Evolutionary conservation across 2,113 vertebrate genomes (phyloP), one percentile per base, ranked within the genome.

Genomic region (Corvus moneduloides): DNA sequence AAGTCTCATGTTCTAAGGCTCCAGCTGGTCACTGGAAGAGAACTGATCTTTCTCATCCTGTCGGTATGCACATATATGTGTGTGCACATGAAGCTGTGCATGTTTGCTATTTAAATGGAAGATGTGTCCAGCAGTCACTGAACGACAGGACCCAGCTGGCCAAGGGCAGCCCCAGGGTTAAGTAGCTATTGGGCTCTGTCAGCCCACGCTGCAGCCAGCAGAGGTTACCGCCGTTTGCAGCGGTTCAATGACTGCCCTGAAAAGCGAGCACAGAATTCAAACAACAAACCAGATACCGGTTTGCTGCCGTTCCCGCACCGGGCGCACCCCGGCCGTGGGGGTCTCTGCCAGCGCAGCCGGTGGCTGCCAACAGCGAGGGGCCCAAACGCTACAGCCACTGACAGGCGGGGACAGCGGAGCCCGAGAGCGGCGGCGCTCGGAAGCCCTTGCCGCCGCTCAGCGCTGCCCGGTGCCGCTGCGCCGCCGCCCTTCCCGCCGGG

Each of bases 111-210:
- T 43, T 7, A 21, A 68, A 68, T 0, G 9, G 16, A 24, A 43
- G 28, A 8, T 2, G 52, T 2, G 13, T 4, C 39, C 75, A 17
- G 17, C 26, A 44, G 46, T 2, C 55, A 22, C 51, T 15, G 13
- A 23, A 21, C 2, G 16, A 2, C 74, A n/a, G 62, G 9, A 24
- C 8, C 4, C 44, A 11, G 68, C 32, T 0, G 77, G 63, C 39
- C 49, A 54, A 27, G 58, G 11, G n/a, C 67, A 24, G 43, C 32
- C 56, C 4, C 12, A 7, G 21, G 5, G 30, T 12, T 7, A 16
- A 51, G 55, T 0, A 13, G n/a, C 19, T 43, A 1, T 0, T 0
- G 4, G 41, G 5, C 46, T 37, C 46, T 1, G 33, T 22, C 20
- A 82, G 46, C 51, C 27, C 55, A 1, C 19, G 54, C 35, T 9